phyloP scores from a whole-genome alignment of 2,113 vertebrate genomes.

The Melanerpes formicivorus region DNA sequence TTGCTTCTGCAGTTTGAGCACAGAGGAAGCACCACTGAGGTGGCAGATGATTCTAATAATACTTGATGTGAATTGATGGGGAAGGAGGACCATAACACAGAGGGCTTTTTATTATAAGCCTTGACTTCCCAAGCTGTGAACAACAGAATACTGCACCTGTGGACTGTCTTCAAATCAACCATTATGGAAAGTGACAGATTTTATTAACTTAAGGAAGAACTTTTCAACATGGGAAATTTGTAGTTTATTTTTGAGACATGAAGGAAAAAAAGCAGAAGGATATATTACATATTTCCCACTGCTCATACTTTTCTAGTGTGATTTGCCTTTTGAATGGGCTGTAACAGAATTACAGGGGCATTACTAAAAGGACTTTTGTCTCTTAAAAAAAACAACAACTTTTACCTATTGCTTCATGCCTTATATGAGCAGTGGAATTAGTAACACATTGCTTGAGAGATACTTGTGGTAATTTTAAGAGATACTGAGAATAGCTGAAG shows the following conservation, averaged over 20 bases:
- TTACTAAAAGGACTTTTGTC: neutral
- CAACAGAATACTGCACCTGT: constrained; percentile 77
- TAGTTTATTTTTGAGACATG: constrained; percentile 68
- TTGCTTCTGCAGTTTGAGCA: constrained; percentile 76
- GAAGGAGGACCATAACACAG: constrained; percentile 68
- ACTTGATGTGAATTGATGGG: constrained; percentile 80
- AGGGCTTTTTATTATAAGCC: constrained; percentile 78
- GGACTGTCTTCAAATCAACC: constrained; percentile 72
- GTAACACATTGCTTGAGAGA: neutral
- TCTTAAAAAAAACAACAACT: neutral
- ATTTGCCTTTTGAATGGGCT: constrained; percentile 31
- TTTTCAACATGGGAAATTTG: constrained; percentile 73
- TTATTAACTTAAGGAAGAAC: constrained; percentile 82
- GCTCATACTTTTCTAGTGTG: constrained; percentile 1
- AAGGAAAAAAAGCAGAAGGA: constrained; percentile 21
- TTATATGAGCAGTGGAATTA: neutral
- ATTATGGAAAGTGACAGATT: constrained; percentile 81
- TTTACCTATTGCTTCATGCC: neutral
- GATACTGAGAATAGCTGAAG: neutral
- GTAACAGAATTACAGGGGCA: constrained; percentile 19
- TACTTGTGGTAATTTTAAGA: neutral
- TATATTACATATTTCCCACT: constrained; percentile 61
- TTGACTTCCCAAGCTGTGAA: constrained; percentile 66
- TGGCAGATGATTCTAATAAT: constrained; percentile 77
- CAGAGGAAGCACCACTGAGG: constrained; percentile 75